Evolutionary conservation across 2,797 vertebrate species (phyloP), one percentile per base, ranked within the genome.

Genomic region (Poecile montanus): DNA sequence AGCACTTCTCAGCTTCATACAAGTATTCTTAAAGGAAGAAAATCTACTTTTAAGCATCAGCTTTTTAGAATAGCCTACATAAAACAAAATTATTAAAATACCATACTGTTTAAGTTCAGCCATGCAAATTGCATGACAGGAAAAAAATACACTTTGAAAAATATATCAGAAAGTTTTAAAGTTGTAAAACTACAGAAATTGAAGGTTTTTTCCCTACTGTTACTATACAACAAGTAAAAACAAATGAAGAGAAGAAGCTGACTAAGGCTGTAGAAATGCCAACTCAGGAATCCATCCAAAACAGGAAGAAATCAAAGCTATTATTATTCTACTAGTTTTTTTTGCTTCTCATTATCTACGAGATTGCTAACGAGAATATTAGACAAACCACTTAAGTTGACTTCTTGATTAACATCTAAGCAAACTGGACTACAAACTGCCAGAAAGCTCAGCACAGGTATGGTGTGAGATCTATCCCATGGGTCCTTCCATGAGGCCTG

Each of bases 231-330:
- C 29, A 74, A 79, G 57, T 5, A 23, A 8, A 77, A 79, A 75
- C 30, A 91, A 90, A 85, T 20, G 44, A 51, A 80, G 32, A 91
- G 7, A 86, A 67, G 30, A 88, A 78, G 40, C n/a, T 87, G 56
- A 76, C 62, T 51, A 80, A 83, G 14, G 11, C 9, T 72, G 25
- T 6, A 74, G 48, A 76, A 85, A 87, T 0, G 10, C 34, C 36
- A 76, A 29, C 16, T n/a, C 7, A 76, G n/a, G 15, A 87, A 73
- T 71, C 44, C 25, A 75, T 77, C 68, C 65, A 91, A 21, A 93
- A 82, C 0, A 66, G 29, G 51, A 85, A 93, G 17, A 80, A 81
- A 75, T 38, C 27, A 56, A 58, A 81, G 16, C 8, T 63, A 32
- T 16, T 40, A 44, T 20, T 81, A 38, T 16, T 54, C 12, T 34